Conservation (phyloP, 2,797 vertebrate species). For the Oceanodroma leucorhoa region DNA sequence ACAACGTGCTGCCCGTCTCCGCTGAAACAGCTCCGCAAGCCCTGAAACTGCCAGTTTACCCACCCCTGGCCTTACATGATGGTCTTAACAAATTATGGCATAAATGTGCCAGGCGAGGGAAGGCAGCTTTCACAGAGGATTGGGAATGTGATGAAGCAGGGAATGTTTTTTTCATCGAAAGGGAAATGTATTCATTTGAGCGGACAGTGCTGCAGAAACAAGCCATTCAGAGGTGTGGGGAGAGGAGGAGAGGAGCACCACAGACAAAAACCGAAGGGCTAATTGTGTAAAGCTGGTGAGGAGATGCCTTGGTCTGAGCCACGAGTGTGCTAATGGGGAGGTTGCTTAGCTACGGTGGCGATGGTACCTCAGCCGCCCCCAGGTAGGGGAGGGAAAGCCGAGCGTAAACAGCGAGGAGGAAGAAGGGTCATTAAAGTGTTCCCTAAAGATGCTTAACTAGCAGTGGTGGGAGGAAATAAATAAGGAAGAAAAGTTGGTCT, state of each 20-base stretch:
- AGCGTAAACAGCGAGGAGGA: neutral
- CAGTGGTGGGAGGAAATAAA: conserved; percentile 39
- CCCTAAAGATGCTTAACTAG: conserved; percentile 45
- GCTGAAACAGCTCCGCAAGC: neutral
- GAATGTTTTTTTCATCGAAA: neutral
- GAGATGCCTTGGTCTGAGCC: conserved; percentile 4
- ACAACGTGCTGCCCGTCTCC: neutral
- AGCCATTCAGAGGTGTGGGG: neutral
- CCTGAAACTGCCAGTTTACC: conserved; percentile 26
- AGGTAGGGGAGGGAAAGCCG: conserved; percentile 14
- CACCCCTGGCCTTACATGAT: neutral
- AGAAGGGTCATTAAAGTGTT: conserved; percentile 53
- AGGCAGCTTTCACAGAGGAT: neutral
- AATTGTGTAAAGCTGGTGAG: neutral
- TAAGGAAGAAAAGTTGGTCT: conserved; percentile 17
- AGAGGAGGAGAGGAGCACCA: neutral
- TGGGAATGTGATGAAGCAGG: neutral
- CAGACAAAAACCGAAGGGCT: neutral
- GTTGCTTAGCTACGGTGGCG: conserved; percentile 43
- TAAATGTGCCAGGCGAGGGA: conserved; percentile 22
- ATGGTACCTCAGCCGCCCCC: neutral
- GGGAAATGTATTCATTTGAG: neutral
- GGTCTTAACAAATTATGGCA: conserved; percentile 39
- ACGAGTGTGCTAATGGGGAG: conserved; percentile 26
- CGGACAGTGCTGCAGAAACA: neutral